Evolutionary conservation across 2,888 invertebrate genomes (phyloP), one percentile per base, ranked within the genome.

Genomic region (Ferrisia virgata): DNA sequence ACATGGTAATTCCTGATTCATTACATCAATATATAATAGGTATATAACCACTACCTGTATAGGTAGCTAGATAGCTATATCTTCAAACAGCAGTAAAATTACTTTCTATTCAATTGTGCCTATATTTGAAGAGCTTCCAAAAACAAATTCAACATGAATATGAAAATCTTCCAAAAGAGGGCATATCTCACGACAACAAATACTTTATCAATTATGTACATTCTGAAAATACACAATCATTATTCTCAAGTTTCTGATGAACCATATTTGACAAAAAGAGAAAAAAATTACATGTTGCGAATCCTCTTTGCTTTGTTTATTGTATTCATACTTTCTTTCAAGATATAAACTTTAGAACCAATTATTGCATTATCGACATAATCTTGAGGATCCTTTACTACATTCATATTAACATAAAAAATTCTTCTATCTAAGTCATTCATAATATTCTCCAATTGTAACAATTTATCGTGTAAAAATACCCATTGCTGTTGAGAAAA

Each of bases 401-500:
- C 47, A 6, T 6, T 47, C 58, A 58, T 58, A 25, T 22, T 58
- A 25, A 25, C 25, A 22, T n/a, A 5, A 11, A 53, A 53, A 18
- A 53, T n/a, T 15, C 11, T 4, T 2, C 89, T 89, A 87, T 94
- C 94, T 11, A 88, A 89, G 0, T 90, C 88, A 85, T 90, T 91
- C 87, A 94, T 88, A 8, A 90, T 89, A 0, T 89, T 88, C 82
- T 90, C 89, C 15, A 95, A 88, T 0, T 89, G 89, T 39, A 93
- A 88, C 86, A 94, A 92, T 86, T 93, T 93, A 69, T 92, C 90
- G 76, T 93, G 94, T 85, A 92, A 92, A 87, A 96, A 96, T 87
- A 91, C 90, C 97, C 97, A 98, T 87, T 95, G 92, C 36, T 95
- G 92, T 11, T 94, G 94, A 0, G 97, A 96, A 89, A 98, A 98